Base-by-base conservation (phyloP, 1,140 invertebrate genomes). In the Sitobion miscanthi region DNA sequence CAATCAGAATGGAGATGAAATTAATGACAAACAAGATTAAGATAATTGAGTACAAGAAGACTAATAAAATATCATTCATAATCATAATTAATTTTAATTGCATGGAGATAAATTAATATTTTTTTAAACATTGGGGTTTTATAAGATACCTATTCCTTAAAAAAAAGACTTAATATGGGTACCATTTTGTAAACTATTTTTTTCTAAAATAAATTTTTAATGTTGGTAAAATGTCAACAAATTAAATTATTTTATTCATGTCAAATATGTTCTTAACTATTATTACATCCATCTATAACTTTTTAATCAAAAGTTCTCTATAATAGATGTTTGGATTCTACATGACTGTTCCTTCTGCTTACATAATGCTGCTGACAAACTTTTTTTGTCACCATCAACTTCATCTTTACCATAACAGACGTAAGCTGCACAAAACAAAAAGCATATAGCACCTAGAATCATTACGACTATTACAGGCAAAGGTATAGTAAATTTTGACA, bases 141-240 rank as follows among this genome's bases (percentile, higher is more conserved):
- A 35, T 35, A 93, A 35, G 20, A 93, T 93, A 69, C 30, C 62
- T 69, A 86, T 93, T 85, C 62, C 91, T 93, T 93, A 93, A 83
- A 90, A 52, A 91, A 86, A 93, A 93, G 91, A 93, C 82, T 92
- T 86, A 57, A 91, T 83, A 83, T 62, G 35, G 25, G 69, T 93
- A 93, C 52, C 49, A 93, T 93, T 93, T 93, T 93, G 91, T 93
- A 93, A 93, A 86, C 91, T 86, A 93, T 93, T 86, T 93, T 93
- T 93, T 93, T 93, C 82, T 93, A 93, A 93, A 57, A 49, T 93
- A 52, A 86, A 93, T 93, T 38, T 54, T 93, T 93, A 57, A 93
- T 93, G 90, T 91, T 91, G 69, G 52, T 52, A 23, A 5, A n/a
- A 91, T 83, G 25, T 82, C 90, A 91, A 82, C 90, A 83, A 52